These are phyloP conservation scores for Lingula anatina DNA, from an alignment of 2,888 invertebrate genomes.

Conservation along the genomic window DNA sequence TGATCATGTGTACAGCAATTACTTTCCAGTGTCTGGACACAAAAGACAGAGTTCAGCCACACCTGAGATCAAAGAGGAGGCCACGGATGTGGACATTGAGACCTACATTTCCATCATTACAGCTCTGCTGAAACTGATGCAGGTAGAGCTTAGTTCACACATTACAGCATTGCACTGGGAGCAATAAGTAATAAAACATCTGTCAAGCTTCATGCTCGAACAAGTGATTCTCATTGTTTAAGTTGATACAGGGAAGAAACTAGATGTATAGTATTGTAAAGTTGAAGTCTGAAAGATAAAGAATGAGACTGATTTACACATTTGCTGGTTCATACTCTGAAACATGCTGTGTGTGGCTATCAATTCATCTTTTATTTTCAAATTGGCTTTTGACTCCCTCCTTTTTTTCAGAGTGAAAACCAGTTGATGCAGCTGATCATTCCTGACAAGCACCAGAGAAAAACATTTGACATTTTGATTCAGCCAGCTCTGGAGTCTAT, in stretches of 20 bases:
- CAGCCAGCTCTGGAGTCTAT: constrained; percentile 79
- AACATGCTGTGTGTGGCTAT: too few species aligned
- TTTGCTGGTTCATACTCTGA: too few species aligned
- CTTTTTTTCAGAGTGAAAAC: constrained; percentile 64
- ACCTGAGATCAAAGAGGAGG: constrained; percentile 62
- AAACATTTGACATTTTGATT: constrained; percentile 78
- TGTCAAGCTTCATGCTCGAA: too few species aligned
- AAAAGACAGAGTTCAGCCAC: constrained; percentile 29
- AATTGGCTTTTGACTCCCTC: too few species aligned
- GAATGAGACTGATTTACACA: too few species aligned
- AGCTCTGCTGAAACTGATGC: constrained; percentile 75
- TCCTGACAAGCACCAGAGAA: constrained; percentile 72
- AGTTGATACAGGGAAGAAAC: too few species aligned
- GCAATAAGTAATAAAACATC: too few species aligned
- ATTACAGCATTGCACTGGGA: too few species aligned
- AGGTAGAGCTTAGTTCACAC: constrained; percentile 38
- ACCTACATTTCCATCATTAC: constrained; percentile 78
- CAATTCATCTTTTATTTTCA: too few species aligned
- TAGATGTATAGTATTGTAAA: too few species aligned
- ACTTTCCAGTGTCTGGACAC: constrained; percentile 19
- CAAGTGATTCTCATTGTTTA: too few species aligned
- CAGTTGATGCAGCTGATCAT: constrained; percentile 78
- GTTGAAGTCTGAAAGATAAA: too few species aligned
- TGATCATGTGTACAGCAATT: neutral
- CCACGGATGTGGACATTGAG: constrained; percentile 69